These are phyloP conservation scores for Tarsius wallacei DNA, from an alignment of 2,797 vertebrate genomes.

Conservation along the genomic window DNA sequence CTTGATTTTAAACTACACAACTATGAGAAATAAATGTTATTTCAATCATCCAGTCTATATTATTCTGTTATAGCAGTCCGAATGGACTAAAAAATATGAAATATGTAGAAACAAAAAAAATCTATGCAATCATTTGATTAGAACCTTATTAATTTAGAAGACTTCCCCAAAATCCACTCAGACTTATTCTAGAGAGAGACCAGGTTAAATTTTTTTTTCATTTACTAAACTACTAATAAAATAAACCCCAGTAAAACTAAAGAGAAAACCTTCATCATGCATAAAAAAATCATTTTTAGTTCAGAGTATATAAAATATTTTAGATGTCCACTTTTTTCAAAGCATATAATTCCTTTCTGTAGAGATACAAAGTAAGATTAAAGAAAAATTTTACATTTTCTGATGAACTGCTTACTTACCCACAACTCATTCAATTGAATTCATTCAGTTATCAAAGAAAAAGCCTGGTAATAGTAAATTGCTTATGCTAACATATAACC, in stretches of 20 bases:
- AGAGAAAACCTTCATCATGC: neutral
- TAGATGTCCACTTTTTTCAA: neutral
- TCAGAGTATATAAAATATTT: neutral
- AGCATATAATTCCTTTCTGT: neutral
- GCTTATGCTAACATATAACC: too few species aligned
- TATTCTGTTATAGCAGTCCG: neutral
- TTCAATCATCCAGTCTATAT: neutral
- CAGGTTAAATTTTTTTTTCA: neutral
- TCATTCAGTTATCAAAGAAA: neutral
- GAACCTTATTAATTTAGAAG: neutral
- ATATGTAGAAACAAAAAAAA: neutral
- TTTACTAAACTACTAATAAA: neutral
- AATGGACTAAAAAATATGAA: neutral
- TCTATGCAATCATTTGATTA: neutral
- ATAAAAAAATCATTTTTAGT: neutral
- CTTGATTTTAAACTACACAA: neutral
- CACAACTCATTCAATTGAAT: neutral
- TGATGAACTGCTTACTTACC: neutral
- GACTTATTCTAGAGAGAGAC: neutral
- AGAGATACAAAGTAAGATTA: neutral
- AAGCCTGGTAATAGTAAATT: too few species aligned
- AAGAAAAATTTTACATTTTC: neutral
- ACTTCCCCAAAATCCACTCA: neutral
- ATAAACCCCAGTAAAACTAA: neutral
- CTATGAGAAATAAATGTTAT: neutral